A percentile compares a stretch with the other conserved stretches of the same genome.
Conservation (phyloP, 2,113 vertebrate species). For the Caracal caracal region DNA sequence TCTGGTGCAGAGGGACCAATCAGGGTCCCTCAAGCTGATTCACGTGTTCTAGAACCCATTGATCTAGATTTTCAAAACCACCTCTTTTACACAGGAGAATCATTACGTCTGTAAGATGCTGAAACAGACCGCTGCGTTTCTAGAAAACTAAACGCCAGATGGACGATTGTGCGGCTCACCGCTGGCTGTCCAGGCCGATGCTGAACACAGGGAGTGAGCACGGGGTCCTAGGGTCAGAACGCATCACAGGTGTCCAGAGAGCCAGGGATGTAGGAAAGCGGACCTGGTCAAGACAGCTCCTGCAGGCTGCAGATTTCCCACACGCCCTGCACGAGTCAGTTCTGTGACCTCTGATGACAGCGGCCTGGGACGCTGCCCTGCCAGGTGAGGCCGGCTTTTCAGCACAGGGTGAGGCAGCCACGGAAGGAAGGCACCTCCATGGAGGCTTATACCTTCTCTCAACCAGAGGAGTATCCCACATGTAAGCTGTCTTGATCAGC, state of each 20-base stretch:
- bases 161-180: rapidly evolving
- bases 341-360: background rate
- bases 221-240: too few species aligned
- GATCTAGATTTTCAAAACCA: background rate
- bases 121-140: too few species aligned
- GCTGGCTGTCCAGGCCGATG: background rate
- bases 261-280: background rate
- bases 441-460: rapidly evolving
- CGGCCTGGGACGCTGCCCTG: background rate
- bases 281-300: too few species aligned
- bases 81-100: too few species aligned
- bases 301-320: background rate
- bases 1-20: background rate
- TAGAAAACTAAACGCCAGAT: background rate
- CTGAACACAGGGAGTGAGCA: rapidly evolving
- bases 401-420: rapidly evolving
- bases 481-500: too few species aligned
- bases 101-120: rapidly evolving
- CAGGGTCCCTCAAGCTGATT: too few species aligned
- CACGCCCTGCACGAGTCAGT: background rate
- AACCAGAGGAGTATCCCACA: background rate
- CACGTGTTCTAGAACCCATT: background rate
- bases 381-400: background rate
- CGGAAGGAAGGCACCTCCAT: background rate
- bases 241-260: background rate